Base-by-base conservation (phyloP, 2,888 invertebrate genomes). In the Andrena trimmerana region DNA sequence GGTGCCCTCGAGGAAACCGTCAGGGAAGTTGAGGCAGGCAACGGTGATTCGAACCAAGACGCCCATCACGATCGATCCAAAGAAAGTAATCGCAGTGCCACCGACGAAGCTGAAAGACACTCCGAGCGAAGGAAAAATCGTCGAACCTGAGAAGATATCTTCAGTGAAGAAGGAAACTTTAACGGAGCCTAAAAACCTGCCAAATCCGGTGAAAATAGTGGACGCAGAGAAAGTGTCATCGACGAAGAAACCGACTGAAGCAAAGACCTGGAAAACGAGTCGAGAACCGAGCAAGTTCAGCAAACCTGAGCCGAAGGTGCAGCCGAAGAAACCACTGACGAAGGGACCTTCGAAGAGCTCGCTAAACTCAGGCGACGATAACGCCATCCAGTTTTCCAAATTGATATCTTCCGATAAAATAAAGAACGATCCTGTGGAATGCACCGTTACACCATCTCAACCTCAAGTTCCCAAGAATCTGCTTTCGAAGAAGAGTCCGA, bases 1-100 rank as follows among this genome's bases (percentile, higher is more conserved):
- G 16, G 85, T 92, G n/a, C 75, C 88, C 8, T 90, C 89, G 62
- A 87, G 88, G 60, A 74, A 72, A 20, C 62, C 72, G 0, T 6
- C 65, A 3, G n/a, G 3, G 16, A 78, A 73, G 13, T 27, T 52
- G 10, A 31, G 1, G 7, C 50, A 63, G 16, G 13, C 36, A 2
- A n/a, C 71, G 0, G 52, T 20, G 2, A n/a, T 57, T 5, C 29
- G 8, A 8, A 13, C 0, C 33, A 77, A 66, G 5, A 8, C n/a
- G 2, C 29, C 57, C 8, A n/a, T 57, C 13, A 48, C 27, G 2
- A 29, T 31, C 0, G 8, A 27, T 5, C 6, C 24, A 6, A 33
- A 57, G 6, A 24, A 52, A 8, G 50, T 48, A 20, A 29, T 50
- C 6, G 2, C 67, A 7, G 60, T 31, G n/a, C 13, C 54, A 0